These are phyloP conservation scores for Malurus melanocephalus DNA, from an alignment of 2,113 vertebrate genomes.

Conservation along the genomic window DNA sequence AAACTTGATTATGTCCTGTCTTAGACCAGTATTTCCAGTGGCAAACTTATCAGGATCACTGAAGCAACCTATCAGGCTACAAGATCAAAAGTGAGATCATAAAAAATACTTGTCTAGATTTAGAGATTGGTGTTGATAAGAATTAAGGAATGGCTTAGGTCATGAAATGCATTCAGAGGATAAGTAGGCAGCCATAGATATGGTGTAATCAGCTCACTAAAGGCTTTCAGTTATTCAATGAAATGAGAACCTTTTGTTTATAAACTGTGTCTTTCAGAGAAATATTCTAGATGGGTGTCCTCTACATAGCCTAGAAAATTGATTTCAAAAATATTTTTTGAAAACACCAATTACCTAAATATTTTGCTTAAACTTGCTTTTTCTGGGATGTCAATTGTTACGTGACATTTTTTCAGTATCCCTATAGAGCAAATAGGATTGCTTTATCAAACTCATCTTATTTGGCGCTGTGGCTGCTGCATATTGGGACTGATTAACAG, in stretches of 20 bases:
- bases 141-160: not conserved
- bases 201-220: not conserved
- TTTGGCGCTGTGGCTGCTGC: not conserved
- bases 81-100: not conserved
- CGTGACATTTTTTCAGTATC: not conserved
- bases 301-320: not conserved
- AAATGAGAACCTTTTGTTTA: not conserved
- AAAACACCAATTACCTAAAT: not conserved
- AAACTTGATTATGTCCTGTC: not conserved
- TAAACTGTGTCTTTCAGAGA: not conserved
- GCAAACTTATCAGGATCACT: not conserved
- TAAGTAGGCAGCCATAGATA: not conserved
- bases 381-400: not conserved
- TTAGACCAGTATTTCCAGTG: not conserved
- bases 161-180: not conserved
- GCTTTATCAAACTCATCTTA: not conserved
- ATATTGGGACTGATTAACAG: slow-evolving; percentile 4
- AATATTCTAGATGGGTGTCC: not conserved
- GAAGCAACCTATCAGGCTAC: not conserved
- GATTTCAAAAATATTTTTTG: not conserved
- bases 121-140: not conserved
- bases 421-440: not conserved
- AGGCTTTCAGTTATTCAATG: not conserved
- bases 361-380: not conserved
- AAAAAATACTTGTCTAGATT: not conserved